phyloP scores from a whole-genome alignment of 2,888 invertebrate genomes.

The Ormia ochracea region DNA sequence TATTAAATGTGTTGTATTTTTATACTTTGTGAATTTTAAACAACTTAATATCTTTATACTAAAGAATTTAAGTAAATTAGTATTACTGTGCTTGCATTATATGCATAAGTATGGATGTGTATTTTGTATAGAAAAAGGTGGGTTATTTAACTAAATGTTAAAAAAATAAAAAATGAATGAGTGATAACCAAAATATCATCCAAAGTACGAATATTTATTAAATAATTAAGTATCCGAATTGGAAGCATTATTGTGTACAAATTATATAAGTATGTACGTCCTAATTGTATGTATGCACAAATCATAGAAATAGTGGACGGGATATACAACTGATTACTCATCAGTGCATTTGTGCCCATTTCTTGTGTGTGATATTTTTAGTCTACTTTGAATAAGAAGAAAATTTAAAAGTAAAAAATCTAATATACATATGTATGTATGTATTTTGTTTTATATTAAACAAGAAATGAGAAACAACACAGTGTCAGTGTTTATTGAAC shows the following conservation, averaged over 20 bases:
- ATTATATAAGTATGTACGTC: neutral
- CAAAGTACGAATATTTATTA: constrained; percentile 5
- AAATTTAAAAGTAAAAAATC: constrained; percentile 52
- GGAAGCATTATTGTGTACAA: neutral
- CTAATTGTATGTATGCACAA: neutral
- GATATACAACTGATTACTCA: constrained; percentile 53
- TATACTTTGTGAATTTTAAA: neutral
- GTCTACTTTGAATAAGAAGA: constrained; percentile 24
- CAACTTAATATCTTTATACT: neutral
- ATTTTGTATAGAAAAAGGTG: constrained; percentile 12
- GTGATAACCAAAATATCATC: neutral
- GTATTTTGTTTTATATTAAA: no score
- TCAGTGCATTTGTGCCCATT: constrained; percentile 32
- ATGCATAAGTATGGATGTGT: neutral
- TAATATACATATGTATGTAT: no score
- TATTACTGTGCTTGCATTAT: neutral
- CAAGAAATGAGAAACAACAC: no score
- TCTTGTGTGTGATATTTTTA: constrained; percentile 42
- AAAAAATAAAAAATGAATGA: neutral
- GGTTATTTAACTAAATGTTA: constrained; percentile 2
- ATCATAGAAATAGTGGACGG: constrained; percentile 15
- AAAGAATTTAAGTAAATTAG: neutral
- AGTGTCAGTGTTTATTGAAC: no score
- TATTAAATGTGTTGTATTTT: neutral
- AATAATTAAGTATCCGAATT: neutral